phyloP scores from a whole-genome alignment of 2,113 vertebrate species.

The Campylomormyrus tamandua region DNA sequence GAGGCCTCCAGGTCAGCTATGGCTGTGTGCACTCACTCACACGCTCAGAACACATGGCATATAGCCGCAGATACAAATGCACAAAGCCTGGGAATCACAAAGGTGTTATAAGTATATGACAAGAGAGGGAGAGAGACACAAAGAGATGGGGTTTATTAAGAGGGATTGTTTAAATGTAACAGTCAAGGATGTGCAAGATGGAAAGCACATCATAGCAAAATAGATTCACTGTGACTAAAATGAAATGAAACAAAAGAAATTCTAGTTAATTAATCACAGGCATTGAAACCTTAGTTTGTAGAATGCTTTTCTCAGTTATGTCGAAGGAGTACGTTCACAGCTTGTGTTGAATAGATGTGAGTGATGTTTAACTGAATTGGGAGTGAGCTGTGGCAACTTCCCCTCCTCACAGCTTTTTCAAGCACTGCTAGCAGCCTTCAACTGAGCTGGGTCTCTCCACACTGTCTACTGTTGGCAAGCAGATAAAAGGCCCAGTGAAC shows the following conservation, averaged over 20 bases:
- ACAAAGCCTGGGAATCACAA: neutral
- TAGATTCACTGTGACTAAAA: neutral
- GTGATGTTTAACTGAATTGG: constrained; percentile 32
- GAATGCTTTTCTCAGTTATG: constrained; percentile 14
- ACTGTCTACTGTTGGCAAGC: constrained; percentile 36
- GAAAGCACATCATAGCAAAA: neutral
- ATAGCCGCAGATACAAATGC: neutral
- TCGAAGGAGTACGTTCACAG: constrained; percentile 9
- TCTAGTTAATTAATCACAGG: neutral
- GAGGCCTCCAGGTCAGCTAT: neutral
- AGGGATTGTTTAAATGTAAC: neutral
- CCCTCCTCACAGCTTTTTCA: constrained; percentile 29
- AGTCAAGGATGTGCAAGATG: neutral
- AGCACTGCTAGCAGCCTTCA: constrained; percentile 32
- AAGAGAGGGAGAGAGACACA: neutral
- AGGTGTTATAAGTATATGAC: neutral
- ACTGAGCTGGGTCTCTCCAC: constrained; percentile 30
- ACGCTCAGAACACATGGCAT: neutral
- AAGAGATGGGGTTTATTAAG: neutral
- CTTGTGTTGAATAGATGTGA: constrained; percentile 27
- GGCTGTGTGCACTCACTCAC: neutral
- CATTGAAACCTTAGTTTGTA: neutral
- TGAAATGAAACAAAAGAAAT: neutral
- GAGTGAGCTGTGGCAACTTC: constrained; percentile 26
- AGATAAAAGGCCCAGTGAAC: constrained; percentile 36